phyloP scores from a whole-genome alignment of 2,797 vertebrate genomes.

The Spheniscus humboldti region DNA sequence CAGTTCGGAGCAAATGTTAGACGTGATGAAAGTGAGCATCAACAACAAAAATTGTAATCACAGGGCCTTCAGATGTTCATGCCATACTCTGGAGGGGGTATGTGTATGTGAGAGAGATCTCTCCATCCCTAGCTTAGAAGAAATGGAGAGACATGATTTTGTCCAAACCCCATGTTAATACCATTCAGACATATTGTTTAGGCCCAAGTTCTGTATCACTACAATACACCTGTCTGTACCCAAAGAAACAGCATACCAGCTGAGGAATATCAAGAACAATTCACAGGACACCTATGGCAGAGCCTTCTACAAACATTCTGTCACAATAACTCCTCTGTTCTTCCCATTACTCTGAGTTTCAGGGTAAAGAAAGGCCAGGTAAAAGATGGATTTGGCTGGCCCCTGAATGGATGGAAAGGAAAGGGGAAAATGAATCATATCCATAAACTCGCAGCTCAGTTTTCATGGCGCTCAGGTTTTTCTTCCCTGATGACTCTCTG shows the following conservation, averaged over 20 bases:
- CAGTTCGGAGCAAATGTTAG: not conserved
- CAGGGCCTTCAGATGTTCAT: not conserved
- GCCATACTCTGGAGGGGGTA: not conserved
- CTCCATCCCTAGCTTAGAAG: not conserved
- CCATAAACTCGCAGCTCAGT: conserved; percentile 16
- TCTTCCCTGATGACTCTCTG: conserved; percentile 39
- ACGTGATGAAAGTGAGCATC: not conserved
- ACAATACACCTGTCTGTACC: not conserved
- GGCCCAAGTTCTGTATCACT: not conserved
- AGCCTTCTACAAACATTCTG: not conserved
- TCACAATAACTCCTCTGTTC: not conserved
- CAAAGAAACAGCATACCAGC: not conserved
- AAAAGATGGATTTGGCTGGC: not conserved
- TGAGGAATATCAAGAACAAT: not conserved
- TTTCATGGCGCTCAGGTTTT: conserved; percentile 28
- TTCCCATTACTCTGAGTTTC: not conserved
- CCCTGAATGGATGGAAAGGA: not conserved
- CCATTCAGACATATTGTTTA: not conserved
- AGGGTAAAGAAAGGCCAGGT: conserved; percentile 12
- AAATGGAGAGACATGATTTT: not conserved
- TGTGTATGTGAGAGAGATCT: not conserved
- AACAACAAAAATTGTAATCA: not conserved
- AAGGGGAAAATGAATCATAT: conserved; percentile 34
- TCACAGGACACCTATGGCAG: not conserved
- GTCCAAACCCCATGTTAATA: not conserved